Percentiles rank a stretch among this genome's conserved stretches.
Evolutionary conservation across 2,113 vertebrate genomes (phyloP).

Genomic region (Daboia siamensis): DNA sequence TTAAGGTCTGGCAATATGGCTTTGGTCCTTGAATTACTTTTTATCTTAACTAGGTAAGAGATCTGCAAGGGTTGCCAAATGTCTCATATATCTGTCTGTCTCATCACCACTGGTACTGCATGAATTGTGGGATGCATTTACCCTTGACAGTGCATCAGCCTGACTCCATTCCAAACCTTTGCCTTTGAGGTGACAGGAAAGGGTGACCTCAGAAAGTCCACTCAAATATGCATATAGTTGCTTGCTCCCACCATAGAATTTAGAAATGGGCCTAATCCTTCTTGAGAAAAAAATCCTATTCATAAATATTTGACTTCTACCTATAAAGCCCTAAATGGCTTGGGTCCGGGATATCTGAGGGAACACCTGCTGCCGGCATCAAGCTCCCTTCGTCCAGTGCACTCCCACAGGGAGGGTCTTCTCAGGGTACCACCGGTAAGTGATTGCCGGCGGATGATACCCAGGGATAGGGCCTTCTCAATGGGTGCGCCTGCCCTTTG

Average conservation of each 20-base stretch:
- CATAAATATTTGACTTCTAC: not conserved
- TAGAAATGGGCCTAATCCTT: not conserved
- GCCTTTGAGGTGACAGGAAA: not conserved
- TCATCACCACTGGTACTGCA: not conserved
- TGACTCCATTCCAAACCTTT: not conserved
- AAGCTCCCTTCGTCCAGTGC: too few relatives aligned
- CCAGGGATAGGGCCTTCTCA: too few relatives aligned
- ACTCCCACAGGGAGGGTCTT: too few relatives aligned
- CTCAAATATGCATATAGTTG: not conserved
- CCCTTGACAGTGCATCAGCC: not conserved
- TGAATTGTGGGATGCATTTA: not conserved
- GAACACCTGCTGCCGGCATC: too few relatives aligned
- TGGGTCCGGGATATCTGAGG: too few relatives aligned
- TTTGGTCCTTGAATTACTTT: not conserved
- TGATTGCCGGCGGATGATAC: too few relatives aligned
- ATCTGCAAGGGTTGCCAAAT: not conserved
- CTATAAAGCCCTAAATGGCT: too few relatives aligned
- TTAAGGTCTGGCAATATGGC: not conserved
- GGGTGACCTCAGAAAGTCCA: not conserved
- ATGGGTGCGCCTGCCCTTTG: too few relatives aligned
- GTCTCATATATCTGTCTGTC: not conserved
- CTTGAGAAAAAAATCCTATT: not conserved
- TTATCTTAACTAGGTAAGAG: not conserved
- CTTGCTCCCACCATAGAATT: not conserved
- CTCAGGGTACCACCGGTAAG: too few relatives aligned